Conservation (phyloP, 2,797 vertebrate species). For the Alca torda region DNA sequence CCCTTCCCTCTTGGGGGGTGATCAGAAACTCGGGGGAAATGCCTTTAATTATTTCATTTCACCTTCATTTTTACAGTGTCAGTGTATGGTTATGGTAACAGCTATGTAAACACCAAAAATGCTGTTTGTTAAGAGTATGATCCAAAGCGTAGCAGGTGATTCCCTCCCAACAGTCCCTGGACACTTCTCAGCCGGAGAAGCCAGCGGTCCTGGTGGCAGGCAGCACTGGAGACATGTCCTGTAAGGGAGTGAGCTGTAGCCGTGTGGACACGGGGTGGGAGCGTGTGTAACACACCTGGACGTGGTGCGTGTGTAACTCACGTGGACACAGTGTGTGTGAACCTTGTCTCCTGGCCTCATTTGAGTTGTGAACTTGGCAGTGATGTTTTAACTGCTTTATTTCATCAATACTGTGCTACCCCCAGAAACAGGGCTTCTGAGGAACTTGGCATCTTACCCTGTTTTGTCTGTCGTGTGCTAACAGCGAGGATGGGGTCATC, state of each 20-base stretch:
- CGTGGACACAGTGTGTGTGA: neutral
- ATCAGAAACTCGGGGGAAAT: neutral
- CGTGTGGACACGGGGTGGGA: accelerated
- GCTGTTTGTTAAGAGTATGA: neutral
- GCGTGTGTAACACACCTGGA: neutral
- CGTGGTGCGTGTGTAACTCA: neutral
- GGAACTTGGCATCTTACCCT: accelerated
- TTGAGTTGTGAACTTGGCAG: neutral
- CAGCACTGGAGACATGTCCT: neutral
- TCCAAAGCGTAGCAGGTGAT: neutral
- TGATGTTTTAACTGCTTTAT: neutral
- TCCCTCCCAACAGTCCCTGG: accelerated
- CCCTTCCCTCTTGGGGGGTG: neutral
- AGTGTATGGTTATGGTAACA: neutral
- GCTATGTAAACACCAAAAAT: neutral
- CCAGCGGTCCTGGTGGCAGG: neutral
- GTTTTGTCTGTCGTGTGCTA: neutral
- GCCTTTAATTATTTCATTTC: neutral
- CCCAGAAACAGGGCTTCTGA: neutral
- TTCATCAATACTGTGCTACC: neutral
- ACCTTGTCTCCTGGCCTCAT: neutral
- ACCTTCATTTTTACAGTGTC: neutral
- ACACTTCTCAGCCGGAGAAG: neutral
- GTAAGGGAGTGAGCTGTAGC: neutral
- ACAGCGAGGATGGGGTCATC: accelerated